A percentile compares a stretch with the other conserved stretches of the same genome.
Conservation (phyloP, 1,140 invertebrate species). For the Solenopsis fugax region DNA sequence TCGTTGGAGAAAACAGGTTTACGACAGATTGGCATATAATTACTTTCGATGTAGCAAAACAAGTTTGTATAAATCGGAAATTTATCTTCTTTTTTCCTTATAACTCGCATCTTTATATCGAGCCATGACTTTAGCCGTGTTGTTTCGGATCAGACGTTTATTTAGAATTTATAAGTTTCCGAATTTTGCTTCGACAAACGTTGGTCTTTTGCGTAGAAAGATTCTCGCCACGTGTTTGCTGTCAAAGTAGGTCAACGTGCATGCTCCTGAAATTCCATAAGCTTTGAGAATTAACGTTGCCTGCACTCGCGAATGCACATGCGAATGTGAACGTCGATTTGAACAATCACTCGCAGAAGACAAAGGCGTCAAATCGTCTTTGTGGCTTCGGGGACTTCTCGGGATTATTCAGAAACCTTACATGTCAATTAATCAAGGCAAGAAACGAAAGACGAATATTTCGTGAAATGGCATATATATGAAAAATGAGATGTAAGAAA, state of each 20-base stretch:
- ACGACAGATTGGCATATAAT: conserved; percentile 58
- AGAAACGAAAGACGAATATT: background rate
- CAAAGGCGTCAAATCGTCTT: background rate
- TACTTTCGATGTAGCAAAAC: conserved; percentile 9
- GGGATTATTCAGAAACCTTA: background rate
- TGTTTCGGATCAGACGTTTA: background rate
- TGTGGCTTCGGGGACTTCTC: background rate
- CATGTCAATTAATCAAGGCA: background rate
- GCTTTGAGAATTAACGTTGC: conserved; percentile 61
- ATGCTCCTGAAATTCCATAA: conserved; percentile 39
- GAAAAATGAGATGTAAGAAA: background rate
- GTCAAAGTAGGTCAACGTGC: conserved; percentile 69
- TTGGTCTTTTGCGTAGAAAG: background rate
- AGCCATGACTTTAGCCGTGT: background rate
- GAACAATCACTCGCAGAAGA: background rate
- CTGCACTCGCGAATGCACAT: background rate
- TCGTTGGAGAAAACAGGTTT: conserved; percentile 18
- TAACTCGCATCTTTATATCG: background rate
- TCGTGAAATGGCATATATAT: background rate
- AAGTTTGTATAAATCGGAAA: conserved; percentile 27
- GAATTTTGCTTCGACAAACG: conserved; percentile 18
- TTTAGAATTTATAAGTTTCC: background rate
- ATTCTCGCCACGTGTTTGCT: conserved; percentile 39
- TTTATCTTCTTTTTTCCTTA: background rate
- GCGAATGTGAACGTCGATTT: conserved; percentile 1